Conservation (phyloP, 1,140 invertebrate species). For the Tigriopus japonicus region DNA sequence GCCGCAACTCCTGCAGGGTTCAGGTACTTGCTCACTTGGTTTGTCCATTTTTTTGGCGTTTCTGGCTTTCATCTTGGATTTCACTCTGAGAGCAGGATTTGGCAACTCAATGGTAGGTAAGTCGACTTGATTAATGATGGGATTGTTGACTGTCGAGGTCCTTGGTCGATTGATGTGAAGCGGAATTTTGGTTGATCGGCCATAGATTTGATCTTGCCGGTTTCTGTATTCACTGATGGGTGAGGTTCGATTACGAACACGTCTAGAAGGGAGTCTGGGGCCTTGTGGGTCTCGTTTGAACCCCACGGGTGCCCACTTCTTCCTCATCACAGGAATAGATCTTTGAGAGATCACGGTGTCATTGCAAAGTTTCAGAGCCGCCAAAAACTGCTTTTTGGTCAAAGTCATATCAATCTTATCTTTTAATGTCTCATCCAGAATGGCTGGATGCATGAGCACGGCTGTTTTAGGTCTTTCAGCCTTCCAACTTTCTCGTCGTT, state of each 20-base stretch:
- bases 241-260: too few relatives aligned
- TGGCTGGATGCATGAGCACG: background rate
- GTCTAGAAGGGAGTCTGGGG: too few relatives aligned
- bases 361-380: conserved; percentile 8
- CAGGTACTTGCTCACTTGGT: conserved; percentile 21
- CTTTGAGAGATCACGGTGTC: background rate
- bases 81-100: too few relatives aligned
- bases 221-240: too few relatives aligned
- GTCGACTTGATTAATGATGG: too few relatives aligned
- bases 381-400: conserved; percentile 9
- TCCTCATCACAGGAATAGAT: background rate
- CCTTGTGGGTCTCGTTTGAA: too few relatives aligned
- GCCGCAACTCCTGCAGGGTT: conserved; percentile 35
- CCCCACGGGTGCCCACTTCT: background rate
- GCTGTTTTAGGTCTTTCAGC: background rate
- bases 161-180: too few relatives aligned
- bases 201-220: too few relatives aligned
- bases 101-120: too few relatives aligned
- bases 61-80: too few relatives aligned
- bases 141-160: too few relatives aligned
- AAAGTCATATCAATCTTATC: conserved; percentile 13
- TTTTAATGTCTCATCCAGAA: conserved; percentile 9
- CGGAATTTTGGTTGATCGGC: too few relatives aligned
- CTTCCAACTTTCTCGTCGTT: background rate
- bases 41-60: background rate